Evolutionary conservation across 2,113 vertebrate genomes (phyloP).

Genomic region (Sinocyclocheilus rhinocerous): DNA sequence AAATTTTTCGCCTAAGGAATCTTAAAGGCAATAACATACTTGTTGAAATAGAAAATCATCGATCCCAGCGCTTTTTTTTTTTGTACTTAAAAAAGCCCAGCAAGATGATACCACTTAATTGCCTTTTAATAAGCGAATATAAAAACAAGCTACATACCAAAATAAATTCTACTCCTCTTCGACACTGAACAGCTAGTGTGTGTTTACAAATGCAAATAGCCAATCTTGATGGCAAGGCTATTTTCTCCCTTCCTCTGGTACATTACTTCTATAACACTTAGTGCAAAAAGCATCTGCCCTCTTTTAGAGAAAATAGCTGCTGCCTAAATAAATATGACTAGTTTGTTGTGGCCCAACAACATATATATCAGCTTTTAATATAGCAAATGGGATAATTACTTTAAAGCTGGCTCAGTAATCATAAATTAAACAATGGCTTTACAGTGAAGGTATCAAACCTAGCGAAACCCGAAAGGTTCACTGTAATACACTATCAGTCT

Average conservation of each 20-base stretch:
- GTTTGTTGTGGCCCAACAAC: not conserved
- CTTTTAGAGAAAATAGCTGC: not conserved
- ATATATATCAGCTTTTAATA: slow-evolving; percentile 14
- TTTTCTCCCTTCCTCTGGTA: not conserved
- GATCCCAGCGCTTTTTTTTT: not conserved
- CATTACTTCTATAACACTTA: slow-evolving; percentile 2
- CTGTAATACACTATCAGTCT: slow-evolving; percentile 31
- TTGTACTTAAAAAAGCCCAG: not conserved
- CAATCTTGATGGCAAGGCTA: slow-evolving; percentile 4
- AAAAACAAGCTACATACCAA: not conserved
- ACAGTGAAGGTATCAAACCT: not conserved
- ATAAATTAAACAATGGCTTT: slow-evolving; percentile 7
- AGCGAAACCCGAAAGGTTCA: not conserved
- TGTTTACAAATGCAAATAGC: slow-evolving; percentile 17
- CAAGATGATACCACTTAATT: not conserved
- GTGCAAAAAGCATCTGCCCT: not conserved
- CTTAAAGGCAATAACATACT: not conserved
- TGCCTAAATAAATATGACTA: not conserved
- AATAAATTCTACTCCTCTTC: not conserved
- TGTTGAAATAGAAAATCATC: not conserved
- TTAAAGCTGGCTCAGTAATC: not conserved
- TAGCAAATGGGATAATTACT: not conserved
- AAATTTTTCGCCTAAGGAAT: slow-evolving; percentile 3
- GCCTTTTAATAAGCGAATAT: not conserved
- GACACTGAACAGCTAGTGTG: not conserved